A percentile compares a stretch with the other conserved stretches of the same genome.
These are phyloP conservation scores for Nannobrachium achirus DNA, from an alignment of 2,113 vertebrate species.

Conservation along the genomic window DNA sequence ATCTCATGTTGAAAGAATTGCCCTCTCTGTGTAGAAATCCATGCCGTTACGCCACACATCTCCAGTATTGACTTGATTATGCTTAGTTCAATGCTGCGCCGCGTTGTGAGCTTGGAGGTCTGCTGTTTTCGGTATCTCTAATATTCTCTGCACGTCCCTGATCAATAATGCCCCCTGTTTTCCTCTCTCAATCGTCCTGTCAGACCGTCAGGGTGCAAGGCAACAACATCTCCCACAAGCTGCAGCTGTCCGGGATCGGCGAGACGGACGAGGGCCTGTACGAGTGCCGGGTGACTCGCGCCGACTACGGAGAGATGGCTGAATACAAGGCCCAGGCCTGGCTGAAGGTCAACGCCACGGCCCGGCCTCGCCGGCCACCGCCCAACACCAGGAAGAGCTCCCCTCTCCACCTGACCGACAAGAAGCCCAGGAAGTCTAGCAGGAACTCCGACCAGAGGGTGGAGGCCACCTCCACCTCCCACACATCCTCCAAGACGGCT, in stretches of 20 bases:
- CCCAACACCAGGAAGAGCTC: constrained; percentile 86
- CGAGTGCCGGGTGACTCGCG: constrained; percentile 92
- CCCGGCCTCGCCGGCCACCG: constrained; percentile 84
- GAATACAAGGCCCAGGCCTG: constrained; percentile 94
- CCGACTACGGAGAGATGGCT: constrained; percentile 91
- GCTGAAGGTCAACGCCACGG: constrained; percentile 88
- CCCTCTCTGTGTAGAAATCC: too few species aligned
- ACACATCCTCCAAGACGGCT: constrained; percentile 87
- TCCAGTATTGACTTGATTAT: too few species aligned
- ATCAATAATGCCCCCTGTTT: background rate
- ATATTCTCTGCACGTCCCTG: too few species aligned
- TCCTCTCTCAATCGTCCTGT: constrained; percentile 37
- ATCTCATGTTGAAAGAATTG: too few species aligned
- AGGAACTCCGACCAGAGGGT: constrained; percentile 85
- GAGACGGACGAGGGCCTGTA: constrained; percentile 94
- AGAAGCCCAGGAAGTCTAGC: constrained; percentile 88
- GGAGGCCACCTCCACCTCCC: constrained; percentile 86
- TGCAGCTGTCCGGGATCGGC: constrained; percentile 93
- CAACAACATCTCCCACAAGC: constrained; percentile 97
- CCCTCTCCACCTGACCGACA: constrained; percentile 91
- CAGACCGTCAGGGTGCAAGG: constrained; percentile 98
- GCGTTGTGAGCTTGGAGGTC: too few species aligned
- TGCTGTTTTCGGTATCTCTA: too few species aligned
- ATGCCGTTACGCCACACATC: too few species aligned
- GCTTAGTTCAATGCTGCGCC: too few species aligned